Conservation (phyloP, 2,888 invertebrate genomes). For the Entomobrya multifasciata region DNA sequence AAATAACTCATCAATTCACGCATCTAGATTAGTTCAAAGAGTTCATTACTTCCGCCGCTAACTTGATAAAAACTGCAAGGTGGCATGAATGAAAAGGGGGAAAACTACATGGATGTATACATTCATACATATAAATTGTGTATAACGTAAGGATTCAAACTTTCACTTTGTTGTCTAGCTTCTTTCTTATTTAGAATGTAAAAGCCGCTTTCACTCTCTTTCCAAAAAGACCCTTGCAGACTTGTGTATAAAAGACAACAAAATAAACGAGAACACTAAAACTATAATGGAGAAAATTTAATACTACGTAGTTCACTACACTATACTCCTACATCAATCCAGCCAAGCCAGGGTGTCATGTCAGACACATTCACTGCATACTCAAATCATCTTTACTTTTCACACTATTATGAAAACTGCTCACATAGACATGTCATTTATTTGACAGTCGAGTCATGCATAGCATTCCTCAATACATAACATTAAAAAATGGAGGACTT, state of each 20-base stretch:
- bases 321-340: background rate
- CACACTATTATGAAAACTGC: conserved; percentile 19
- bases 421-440: conserved; percentile 21
- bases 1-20: conserved; percentile 66
- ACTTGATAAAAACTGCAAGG: background rate
- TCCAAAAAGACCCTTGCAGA: background rate
- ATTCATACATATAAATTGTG: background rate
- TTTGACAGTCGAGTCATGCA: conserved; percentile 37
- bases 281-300: background rate
- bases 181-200: no score
- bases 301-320: background rate
- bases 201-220: no score
- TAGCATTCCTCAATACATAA: conserved; percentile 19
- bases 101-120: background rate
- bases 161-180: no score
- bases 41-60: conserved; percentile 41
- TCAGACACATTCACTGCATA: background rate
- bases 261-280: background rate
- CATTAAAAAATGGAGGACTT: conserved; percentile 1
- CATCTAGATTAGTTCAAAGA: conserved; percentile 4
- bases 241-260: background rate
- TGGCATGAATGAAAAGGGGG: background rate
- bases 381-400: no score
- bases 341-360: background rate
- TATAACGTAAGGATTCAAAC: no score